Base-by-base conservation (phyloP, 92 coral and sea anemone genomes). In the Phenganax stokvisi region DNA sequence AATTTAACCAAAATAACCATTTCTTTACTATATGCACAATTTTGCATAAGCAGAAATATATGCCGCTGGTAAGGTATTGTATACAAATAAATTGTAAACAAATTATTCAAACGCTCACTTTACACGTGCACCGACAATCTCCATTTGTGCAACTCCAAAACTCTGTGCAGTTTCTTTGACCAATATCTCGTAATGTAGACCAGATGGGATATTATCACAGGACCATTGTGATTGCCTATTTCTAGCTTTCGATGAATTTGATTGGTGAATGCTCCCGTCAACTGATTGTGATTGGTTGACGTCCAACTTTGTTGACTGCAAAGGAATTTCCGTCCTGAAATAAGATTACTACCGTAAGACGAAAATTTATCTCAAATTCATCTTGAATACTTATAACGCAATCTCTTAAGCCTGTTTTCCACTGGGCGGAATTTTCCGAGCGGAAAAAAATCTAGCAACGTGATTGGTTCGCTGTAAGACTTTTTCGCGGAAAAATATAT, bases 151-250 rank as follows among this genome's bases (percentile, higher is more conserved):
- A 0, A 86, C 89, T 29, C 98, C 98, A 17, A 69, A 71, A 81
- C 88, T 88, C 59, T 86, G 80, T 6, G 94, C 98, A 10, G 97
- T 97, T 58, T 90, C 92, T 75, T 93, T 77, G 20, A 92, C 89
- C 11, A 94, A 90, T 73, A 94, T 83, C 70, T 94, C 94, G 81
- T 85, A 81, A 61, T 81, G 85, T 59, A 91, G 62, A n/a, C 87
- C 86, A 44, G 89, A 80, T 12, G 93, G 93, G 63, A 92, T 85
- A 66, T 81, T 57, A 8, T 79, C 47, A 70, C 88, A 86, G 9
- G 30, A 74, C 55, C 85, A 85, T 10, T 55, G 6, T 66, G 79
- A 53, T 15, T 55, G 65, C 15, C 37, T 58, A 30, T 31, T 16
- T 16, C 54, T 20, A n/a, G 61, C 82, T 20, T 20, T 56, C 51